phyloP scores from a whole-genome alignment of 1,140 invertebrate species.

The Phenacoccus solenopsis region DNA sequence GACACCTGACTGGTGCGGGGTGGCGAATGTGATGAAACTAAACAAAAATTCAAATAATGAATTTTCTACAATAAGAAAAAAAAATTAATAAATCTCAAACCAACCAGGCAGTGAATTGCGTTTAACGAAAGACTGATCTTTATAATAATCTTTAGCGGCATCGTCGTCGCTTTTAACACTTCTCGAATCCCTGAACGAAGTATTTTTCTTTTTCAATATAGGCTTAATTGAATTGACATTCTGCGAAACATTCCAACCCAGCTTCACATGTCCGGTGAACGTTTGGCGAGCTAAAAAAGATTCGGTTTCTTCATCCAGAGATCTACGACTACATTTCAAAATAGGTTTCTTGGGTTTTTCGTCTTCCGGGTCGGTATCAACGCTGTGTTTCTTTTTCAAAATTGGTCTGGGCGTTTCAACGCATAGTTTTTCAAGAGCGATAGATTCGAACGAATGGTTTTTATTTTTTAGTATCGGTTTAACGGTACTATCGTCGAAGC shows the following conservation, averaged over 20 bases:
- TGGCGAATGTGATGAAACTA: neutral
- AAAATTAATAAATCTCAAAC: neutral
- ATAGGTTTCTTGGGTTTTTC: slow-evolving; percentile 60
- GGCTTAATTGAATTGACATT: neutral
- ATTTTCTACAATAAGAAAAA: neutral
- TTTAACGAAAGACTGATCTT: neutral
- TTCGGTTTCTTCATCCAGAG: slow-evolving; percentile 17
- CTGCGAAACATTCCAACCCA: neutral
- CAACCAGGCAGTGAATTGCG: neutral
- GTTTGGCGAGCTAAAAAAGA: neutral
- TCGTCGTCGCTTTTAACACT: slow-evolving; percentile 4
- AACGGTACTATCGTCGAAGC: slow-evolving; percentile 45
- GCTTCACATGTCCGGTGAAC: neutral
- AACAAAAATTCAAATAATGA: neutral
- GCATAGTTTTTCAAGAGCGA: neutral
- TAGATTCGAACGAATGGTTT: slow-evolving; percentile 11
- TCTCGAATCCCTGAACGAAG: neutral
- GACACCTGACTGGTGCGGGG: neutral
- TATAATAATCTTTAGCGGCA: neutral
- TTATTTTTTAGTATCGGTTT: slow-evolving; percentile 64
- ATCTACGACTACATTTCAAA: slow-evolving; percentile 43
- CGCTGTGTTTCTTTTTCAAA: slow-evolving; percentile 65
- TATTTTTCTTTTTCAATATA: neutral
- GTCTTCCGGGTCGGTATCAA: slow-evolving; percentile 62
- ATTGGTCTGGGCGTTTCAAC: slow-evolving; percentile 51